Evolutionary conservation across 2,113 vertebrate genomes (phyloP).

Genomic region (Sinocyclocheilus anshuiensis): DNA sequence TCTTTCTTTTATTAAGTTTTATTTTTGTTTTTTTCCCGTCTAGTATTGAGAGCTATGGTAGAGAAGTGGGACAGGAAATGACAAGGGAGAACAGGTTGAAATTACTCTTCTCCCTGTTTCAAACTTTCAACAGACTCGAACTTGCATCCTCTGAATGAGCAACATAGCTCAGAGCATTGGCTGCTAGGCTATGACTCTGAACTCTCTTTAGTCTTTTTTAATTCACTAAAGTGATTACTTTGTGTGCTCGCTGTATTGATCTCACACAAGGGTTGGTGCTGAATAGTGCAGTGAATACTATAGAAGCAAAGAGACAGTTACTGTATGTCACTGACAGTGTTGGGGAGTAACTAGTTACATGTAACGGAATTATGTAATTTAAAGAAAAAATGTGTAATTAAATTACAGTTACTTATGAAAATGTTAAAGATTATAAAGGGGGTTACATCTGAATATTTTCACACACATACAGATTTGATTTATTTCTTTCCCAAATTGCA

Average conservation of each 20-base stretch:
- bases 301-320: background rate
- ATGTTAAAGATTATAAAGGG: too few relatives aligned
- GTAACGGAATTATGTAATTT: too few relatives aligned
- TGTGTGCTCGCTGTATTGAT: background rate
- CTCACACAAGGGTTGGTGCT: background rate
- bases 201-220: background rate
- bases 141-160: background rate
- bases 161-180: background rate
- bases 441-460: too few relatives aligned
- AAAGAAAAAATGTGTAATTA: too few relatives aligned
- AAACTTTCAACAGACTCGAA: too few relatives aligned
- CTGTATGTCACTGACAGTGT: background rate
- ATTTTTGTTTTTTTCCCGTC: background rate
- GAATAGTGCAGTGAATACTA: background rate
- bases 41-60: background rate
- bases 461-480: too few relatives aligned
- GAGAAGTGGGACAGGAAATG: background rate
- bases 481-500: too few relatives aligned
- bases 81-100: background rate
- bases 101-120: background rate
- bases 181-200: background rate
- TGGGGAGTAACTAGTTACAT: too few relatives aligned
- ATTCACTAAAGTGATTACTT: background rate
- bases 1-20: background rate
- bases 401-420: too few relatives aligned